Percentiles rank a stretch among this genome's conserved stretches.
Evolutionary conservation across 1,140 invertebrate genomes (phyloP).

Genomic region (Caenorhabditis remanei): DNA sequence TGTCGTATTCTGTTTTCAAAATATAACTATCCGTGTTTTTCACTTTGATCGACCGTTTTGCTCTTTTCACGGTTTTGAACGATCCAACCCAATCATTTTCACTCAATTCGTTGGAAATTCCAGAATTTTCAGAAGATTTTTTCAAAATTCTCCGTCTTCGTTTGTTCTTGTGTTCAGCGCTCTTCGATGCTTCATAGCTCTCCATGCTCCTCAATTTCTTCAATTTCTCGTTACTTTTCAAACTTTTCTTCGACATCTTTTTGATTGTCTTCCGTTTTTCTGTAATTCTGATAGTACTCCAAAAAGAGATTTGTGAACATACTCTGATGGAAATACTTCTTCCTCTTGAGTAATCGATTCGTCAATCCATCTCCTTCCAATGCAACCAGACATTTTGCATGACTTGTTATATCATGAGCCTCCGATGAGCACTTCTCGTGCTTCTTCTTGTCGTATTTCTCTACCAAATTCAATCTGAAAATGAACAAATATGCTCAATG

Average conservation of each 20-base stretch:
- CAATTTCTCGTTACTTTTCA: conserved; percentile 7
- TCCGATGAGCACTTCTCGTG: conserved; percentile 56
- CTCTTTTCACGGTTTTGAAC: conserved; percentile 50
- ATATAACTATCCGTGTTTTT: conserved; percentile 30
- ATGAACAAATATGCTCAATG: not conserved
- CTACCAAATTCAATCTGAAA: conserved; percentile 56
- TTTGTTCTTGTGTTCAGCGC: conserved; percentile 6
- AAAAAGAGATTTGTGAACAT: not conserved
- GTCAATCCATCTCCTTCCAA: conserved; percentile 14
- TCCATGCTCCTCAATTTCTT: conserved; percentile 26
- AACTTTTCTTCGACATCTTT: not conserved
- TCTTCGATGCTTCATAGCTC: conserved; percentile 43
- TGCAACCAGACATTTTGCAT: conserved; percentile 62
- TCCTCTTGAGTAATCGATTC: conserved; percentile 25
- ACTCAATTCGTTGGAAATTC: not conserved
- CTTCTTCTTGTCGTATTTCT: conserved; percentile 46
- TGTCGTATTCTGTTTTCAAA: conserved; percentile 48
- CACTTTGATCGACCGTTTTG: conserved; percentile 26
- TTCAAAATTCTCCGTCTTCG: conserved; percentile 9
- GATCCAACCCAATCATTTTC: conserved; percentile 42
- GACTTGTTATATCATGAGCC: conserved; percentile 56
- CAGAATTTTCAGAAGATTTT: not conserved
- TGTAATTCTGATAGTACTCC: not conserved
- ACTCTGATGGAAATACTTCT: conserved; percentile 26
- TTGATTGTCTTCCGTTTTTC: not conserved